These are phyloP conservation scores for Sebastes kiyomatsui DNA, from an alignment of 2,797 vertebrate species.

Conservation along the genomic window DNA sequence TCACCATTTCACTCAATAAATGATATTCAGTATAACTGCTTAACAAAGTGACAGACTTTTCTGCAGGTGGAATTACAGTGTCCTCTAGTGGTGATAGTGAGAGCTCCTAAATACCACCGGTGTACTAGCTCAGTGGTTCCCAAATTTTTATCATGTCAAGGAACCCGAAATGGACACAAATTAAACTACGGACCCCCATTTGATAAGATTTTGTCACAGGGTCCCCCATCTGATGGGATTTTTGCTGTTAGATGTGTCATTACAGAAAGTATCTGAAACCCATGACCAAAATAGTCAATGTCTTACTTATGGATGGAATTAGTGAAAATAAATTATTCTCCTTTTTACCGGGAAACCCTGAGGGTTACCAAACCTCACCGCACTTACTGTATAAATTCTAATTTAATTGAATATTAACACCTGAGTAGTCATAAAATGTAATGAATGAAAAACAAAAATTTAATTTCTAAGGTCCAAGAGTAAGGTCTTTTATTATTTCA, in stretches of 20 bases:
- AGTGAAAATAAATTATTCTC: too few relatives aligned
- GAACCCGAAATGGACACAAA: too few relatives aligned
- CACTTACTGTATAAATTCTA: neutral
- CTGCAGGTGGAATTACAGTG: slow-evolving; percentile 18
- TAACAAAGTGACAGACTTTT: neutral
- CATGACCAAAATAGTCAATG: too few relatives aligned
- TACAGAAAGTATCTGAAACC: too few relatives aligned
- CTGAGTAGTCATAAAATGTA: neutral
- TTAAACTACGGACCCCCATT: too few relatives aligned
- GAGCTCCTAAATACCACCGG: neutral
- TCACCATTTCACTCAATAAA: neutral
- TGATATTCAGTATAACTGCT: neutral
- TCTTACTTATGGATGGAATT: too few relatives aligned
- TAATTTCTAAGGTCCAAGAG: neutral
- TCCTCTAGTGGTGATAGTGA: slow-evolving; percentile 41
- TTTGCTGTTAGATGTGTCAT: too few relatives aligned
- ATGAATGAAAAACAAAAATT: neutral
- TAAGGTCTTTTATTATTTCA: neutral
- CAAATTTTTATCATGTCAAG: too few relatives aligned
- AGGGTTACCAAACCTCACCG: too few relatives aligned
- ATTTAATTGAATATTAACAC: neutral
- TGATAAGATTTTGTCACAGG: too few relatives aligned
- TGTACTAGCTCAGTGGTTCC: neutral
- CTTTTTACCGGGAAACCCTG: too few relatives aligned
- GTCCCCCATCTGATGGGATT: too few relatives aligned